Evolutionary conservation across 2,113 vertebrate genomes (phyloP), one percentile per base, ranked within the genome.

Genomic region (Callospermophilus lateralis): DNA sequence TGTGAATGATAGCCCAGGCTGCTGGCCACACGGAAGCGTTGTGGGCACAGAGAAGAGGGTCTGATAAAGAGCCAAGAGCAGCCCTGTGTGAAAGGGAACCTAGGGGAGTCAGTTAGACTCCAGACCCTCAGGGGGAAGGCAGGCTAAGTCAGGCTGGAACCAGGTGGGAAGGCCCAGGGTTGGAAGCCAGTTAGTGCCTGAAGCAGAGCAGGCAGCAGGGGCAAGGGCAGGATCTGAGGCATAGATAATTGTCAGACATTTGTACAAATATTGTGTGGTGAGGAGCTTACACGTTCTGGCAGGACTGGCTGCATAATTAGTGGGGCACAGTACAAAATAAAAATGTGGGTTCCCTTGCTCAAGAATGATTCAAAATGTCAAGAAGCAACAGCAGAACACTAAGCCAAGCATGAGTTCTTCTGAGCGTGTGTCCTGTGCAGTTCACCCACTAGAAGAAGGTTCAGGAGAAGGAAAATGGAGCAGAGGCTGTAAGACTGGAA

Each of bases 381-480:
- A 42, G 67, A 81, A 85, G 32, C 79, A 55, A n/a, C 26, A 68
- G 7, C 61, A 48, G 79, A 89, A 32, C 63, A 53, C 16, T 28
- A 24, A 63, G 19, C 4, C 37, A n/a, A 19, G 53, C 1, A 20
- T 5, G 15, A 68, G 13, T 16, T 20, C 61, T 67, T 55, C 74
- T 4, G 6, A 78, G 53, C 12, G 37, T 0, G 0, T 9, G 16
- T 51, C 20, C 48, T 1, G 30, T 48, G 20, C 2, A 19, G 68
- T 61, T 34, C 19, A 0, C 17, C 58, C 0, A 0, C 77, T 42
- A 42, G 42, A 42, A 42, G 42, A 42, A 42, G 48, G 81, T 51
- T 10, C 4, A 42, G 93, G 26, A 6, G 70, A n/a, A 79, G 34
- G 51, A 79, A 51, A 78, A 42, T 39, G 8, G 22, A 86, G 63